Conservation (phyloP, 2,888 invertebrate species). For the Willowsia nigromaculata region DNA sequence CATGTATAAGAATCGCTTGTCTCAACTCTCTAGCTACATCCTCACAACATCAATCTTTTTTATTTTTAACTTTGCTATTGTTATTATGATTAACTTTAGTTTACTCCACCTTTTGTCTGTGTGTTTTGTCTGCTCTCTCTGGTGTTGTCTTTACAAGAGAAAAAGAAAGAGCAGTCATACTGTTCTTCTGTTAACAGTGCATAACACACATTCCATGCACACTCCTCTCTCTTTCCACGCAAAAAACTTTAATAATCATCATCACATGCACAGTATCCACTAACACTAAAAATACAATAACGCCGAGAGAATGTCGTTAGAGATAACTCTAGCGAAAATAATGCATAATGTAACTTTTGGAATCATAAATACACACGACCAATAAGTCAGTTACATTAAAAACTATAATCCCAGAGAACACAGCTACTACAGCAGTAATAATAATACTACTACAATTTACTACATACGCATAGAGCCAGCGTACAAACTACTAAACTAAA, state of each 20-base stretch:
- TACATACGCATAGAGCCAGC: slow-evolving; percentile 2
- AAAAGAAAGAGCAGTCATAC: not conserved
- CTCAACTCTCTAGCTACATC: not conserved
- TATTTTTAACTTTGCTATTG: not conserved
- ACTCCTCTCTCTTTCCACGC: not conserved
- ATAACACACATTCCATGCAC: not conserved
- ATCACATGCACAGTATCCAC: slow-evolving; percentile 6
- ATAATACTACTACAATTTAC: slow-evolving; percentile 18
- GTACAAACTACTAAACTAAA: not conserved
- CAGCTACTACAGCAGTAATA: slow-evolving; percentile 20
- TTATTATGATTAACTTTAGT: slow-evolving; percentile 12
- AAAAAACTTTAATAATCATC: not conserved
- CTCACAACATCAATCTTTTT: not conserved
- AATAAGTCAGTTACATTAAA: not conserved
- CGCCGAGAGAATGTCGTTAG: not conserved
- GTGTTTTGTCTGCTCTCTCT: not conserved
- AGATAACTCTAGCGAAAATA: not conserved
- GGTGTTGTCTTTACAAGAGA: slow-evolving; percentile 23
- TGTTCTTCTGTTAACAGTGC: not conserved
- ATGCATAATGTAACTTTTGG: not conserved
- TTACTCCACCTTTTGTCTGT: slow-evolving; percentile 39
- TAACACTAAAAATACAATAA: slow-evolving; percentile 16
- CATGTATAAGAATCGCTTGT: not conserved
- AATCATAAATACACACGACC: slow-evolving; percentile 2
- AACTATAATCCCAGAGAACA: slow-evolving; percentile 43